Percentiles rank a stretch among this genome's conserved stretches.
phyloP scores from a whole-genome alignment of 2,113 vertebrate species.

The Aramus guarauna region DNA sequence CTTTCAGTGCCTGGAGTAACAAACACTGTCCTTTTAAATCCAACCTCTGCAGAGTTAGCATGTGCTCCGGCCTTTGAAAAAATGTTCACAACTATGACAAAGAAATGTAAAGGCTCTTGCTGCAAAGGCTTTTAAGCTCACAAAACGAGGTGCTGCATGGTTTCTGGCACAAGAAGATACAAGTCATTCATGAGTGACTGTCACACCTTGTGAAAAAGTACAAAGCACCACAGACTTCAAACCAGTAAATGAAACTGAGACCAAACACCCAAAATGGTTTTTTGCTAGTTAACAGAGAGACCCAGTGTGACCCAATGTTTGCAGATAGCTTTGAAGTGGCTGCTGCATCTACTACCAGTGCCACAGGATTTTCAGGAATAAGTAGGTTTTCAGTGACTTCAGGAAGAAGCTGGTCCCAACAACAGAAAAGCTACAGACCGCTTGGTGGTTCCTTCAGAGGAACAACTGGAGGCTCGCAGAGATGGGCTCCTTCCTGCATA shows the following conservation, averaged over 20 bases:
- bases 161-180: neutral
- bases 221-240: constrained; percentile 8
- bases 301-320: neutral
- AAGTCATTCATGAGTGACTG: neutral
- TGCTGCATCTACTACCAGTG: neutral
- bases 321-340: neutral
- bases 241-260: neutral
- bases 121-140: constrained; percentile 40
- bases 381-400: neutral
- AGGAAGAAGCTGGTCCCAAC: neutral
- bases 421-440: neutral
- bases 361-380: neutral
- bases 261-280: neutral
- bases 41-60: neutral
- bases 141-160: neutral
- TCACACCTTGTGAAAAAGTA: neutral
- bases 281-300: neutral
- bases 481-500: rapidly evolving
- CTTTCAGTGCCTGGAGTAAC: neutral
- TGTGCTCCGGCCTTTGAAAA: constrained; percentile 27
- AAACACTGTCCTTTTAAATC: neutral
- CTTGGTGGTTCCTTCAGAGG: rapidly evolving
- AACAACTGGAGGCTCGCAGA: neutral
- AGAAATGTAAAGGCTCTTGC: constrained; percentile 8
- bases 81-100: neutral